Conservation (phyloP, 2,797 vertebrate species). For the Mormyrops boulengeri region DNA sequence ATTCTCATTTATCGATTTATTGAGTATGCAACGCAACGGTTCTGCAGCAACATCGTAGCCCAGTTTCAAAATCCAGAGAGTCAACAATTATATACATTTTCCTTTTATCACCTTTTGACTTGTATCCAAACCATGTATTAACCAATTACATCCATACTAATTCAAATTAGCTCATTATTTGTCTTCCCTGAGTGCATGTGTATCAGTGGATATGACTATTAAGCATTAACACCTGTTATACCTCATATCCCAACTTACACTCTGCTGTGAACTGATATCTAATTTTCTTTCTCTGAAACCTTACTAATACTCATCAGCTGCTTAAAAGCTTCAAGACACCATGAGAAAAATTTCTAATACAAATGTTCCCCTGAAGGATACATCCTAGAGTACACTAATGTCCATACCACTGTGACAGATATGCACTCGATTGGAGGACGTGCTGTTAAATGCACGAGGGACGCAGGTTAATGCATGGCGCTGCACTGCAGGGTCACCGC, state of each 20-base stretch:
- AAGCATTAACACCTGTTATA: background rate
- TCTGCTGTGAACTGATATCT: background rate
- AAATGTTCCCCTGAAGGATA: background rate
- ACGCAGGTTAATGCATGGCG: conserved; percentile 3
- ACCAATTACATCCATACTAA: background rate
- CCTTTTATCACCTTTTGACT: background rate
- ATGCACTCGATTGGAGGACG: background rate
- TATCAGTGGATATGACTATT: background rate
- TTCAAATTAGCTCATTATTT: background rate
- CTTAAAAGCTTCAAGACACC: background rate
- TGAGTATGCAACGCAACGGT: background rate
- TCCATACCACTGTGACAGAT: background rate
- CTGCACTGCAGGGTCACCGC: background rate
- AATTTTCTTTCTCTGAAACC: background rate
- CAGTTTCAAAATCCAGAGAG: background rate
- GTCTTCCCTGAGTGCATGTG: background rate
- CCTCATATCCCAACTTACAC: background rate
- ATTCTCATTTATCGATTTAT: background rate
- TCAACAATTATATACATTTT: background rate
- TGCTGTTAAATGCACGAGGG: background rate
- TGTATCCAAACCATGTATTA: background rate
- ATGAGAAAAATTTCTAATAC: background rate
- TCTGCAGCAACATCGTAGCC: background rate
- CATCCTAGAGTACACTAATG: background rate
- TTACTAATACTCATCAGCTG: background rate